A percentile compares a stretch with the other conserved stretches of the same genome.
Conservation (phyloP, 2,888 invertebrate species). For the Drosophila villosipedis region DNA sequence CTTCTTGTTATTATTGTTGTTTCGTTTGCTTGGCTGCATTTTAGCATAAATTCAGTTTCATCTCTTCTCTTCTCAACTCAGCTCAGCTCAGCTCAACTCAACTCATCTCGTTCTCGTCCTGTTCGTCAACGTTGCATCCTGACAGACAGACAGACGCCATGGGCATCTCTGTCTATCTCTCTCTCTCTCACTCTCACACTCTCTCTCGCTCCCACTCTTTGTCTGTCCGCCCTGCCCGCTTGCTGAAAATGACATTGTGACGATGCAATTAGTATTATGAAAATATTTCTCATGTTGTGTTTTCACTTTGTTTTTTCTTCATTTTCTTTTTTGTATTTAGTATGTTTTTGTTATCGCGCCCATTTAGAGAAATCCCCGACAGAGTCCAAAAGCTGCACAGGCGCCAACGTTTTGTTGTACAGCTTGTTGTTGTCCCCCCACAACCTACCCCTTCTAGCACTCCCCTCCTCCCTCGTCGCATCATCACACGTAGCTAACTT, state of each 20-base stretch:
- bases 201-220: neutral
- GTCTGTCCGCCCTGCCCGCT: neutral
- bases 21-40: slow-evolving; percentile 76
- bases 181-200: neutral
- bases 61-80: slow-evolving; percentile 62
- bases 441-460: neutral
- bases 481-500: slow-evolving; percentile 41
- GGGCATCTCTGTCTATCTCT: slow-evolving; percentile 23
- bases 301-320: slow-evolving; percentile 40
- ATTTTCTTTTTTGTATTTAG: slow-evolving; percentile 21
- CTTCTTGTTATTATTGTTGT: slow-evolving; percentile 50
- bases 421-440: slow-evolving; percentile 5
- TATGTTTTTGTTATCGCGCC: slow-evolving; percentile 33
- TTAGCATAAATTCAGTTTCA: slow-evolving; percentile 83
- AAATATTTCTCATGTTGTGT: slow-evolving; percentile 81
- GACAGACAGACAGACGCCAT: slow-evolving; percentile 65
- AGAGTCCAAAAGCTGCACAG: slow-evolving; percentile 43
- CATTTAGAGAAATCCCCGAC: slow-evolving; percentile 50
- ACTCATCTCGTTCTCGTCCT: slow-evolving; percentile 26
- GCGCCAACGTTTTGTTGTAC: slow-evolving; percentile 47
- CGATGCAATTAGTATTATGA: slow-evolving; percentile 85
- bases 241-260: slow-evolving; percentile 84
- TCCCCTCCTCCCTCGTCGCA: neutral
- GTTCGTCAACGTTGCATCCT: slow-evolving; percentile 47
- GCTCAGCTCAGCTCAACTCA: slow-evolving; percentile 28